Evolutionary conservation across 2,888 invertebrate species (phyloP).

Genomic region (Tachina lurida): DNA sequence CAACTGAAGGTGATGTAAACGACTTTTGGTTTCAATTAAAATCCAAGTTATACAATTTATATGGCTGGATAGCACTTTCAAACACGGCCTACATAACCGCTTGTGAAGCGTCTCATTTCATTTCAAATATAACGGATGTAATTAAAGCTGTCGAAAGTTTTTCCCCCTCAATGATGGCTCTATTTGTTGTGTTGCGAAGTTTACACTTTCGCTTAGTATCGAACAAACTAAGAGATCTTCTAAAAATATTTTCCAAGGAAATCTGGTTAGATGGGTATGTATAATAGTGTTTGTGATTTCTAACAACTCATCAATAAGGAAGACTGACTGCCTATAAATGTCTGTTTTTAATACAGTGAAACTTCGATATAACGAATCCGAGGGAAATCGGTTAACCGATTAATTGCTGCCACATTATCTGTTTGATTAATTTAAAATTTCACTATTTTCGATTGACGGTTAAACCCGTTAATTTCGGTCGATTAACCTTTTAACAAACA

Average conservation of each 20-base stretch:
- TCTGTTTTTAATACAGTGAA: no score
- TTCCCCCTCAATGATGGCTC: constrained; percentile 36
- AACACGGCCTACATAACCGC: constrained; percentile 9
- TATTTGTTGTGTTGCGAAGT: constrained; percentile 16
- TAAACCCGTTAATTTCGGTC: no score
- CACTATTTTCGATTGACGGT: no score
- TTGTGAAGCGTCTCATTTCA: constrained; percentile 31
- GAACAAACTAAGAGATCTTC: not conserved
- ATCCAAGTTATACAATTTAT: constrained; percentile 5
- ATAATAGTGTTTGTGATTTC: not conserved
- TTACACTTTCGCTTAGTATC: constrained; percentile 19
- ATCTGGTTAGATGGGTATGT: constrained; percentile 56
- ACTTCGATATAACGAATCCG: no score
- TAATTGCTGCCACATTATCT: no score
- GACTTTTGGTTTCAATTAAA: constrained; percentile 19
- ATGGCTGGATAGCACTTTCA: constrained; percentile 16
- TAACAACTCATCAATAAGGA: no score
- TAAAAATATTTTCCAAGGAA: constrained; percentile 34
- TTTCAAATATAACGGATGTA: constrained; percentile 39
- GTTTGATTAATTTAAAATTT: no score
- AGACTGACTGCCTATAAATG: no score
- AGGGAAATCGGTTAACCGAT: no score
- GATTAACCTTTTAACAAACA: no score
- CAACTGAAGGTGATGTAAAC: constrained; percentile 15
- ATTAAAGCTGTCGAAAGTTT: constrained; percentile 49